Percentiles rank a stretch among this genome's conserved stretches.
phyloP scores from a whole-genome alignment of 1,140 invertebrate genomes.

The Seison nebaliae region DNA sequence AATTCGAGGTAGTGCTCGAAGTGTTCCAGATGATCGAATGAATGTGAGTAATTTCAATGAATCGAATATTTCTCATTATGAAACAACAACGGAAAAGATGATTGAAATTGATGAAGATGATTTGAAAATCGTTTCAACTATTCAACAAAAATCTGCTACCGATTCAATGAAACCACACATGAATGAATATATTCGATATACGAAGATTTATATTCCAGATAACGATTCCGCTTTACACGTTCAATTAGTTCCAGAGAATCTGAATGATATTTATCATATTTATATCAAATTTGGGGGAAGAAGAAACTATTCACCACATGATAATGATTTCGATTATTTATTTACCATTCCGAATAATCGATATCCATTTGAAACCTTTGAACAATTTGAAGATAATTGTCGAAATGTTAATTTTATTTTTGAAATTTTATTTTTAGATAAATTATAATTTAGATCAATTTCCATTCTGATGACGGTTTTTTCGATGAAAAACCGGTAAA shows the following conservation, averaged over 20 bases:
- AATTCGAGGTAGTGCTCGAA: background rate
- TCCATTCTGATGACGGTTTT: background rate
- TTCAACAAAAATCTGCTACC: slow-evolving; percentile 2
- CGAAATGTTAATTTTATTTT: no score
- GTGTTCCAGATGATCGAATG: slow-evolving; percentile 2
- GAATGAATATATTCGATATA: background rate
- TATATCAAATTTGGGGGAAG: slow-evolving; percentile 17
- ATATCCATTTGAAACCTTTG: background rate
- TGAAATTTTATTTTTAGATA: no score
- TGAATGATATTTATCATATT: slow-evolving; percentile 15
- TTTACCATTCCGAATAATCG: slow-evolving; percentile 2
- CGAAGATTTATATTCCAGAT: slow-evolving; percentile 17
- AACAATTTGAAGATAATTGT: slow-evolving; percentile 17
- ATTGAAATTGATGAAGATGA: no score
- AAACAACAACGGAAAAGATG: no score
- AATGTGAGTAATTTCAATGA: no score
- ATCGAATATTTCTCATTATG: no score
- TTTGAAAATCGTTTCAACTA: no score
- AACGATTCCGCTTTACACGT: slow-evolving; percentile 20
- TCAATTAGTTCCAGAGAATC: slow-evolving; percentile 15
- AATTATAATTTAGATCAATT: background rate
- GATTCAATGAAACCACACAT: background rate
- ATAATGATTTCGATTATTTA: slow-evolving; percentile 18
- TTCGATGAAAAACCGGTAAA: background rate
- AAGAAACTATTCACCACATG: slow-evolving; percentile 18